These are phyloP conservation scores for Acromyrmex echinatior DNA, from an alignment of 1,140 invertebrate species.

Conservation along the genomic window DNA sequence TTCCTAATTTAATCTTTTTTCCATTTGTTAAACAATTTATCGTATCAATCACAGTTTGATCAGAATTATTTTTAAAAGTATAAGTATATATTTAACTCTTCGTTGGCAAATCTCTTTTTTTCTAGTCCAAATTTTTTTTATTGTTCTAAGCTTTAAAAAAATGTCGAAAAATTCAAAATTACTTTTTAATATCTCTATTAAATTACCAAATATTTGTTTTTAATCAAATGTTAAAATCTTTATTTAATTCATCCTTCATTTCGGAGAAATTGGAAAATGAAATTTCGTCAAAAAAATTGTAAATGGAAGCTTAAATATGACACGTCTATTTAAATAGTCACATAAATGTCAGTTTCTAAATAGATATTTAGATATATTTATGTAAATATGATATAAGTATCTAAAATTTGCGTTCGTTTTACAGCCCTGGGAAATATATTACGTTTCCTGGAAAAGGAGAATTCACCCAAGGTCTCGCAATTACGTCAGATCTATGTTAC, in stretches of 20 bases:
- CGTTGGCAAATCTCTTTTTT: no score
- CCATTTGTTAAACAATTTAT: neutral
- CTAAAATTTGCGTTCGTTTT: conserved; percentile 39
- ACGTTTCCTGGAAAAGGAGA: conserved; percentile 70
- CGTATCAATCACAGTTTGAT: neutral
- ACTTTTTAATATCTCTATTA: no score
- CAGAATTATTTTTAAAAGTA: neutral
- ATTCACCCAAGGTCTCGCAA: conserved; percentile 31
- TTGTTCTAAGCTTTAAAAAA: no score
- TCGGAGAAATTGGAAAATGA: no score
- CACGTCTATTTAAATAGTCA: neutral
- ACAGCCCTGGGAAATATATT: conserved; percentile 74
- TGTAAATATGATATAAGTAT: neutral
- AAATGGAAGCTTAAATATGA: neutral
- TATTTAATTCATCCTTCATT: no score
- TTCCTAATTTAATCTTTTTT: neutral
- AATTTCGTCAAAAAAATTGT: no score
- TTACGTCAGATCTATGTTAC: conserved; percentile 66
- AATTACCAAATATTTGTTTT: neutral
- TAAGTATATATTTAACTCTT: neutral
- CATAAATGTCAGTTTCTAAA: neutral
- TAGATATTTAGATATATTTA: neutral
- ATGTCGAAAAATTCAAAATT: no score
- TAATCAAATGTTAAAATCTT: no score
- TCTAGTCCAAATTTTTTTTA: no score